A percentile compares a stretch with the other conserved stretches of the same genome.
Evolutionary conservation across 1,140 invertebrate genomes (phyloP).

Genomic region (Antheraea pernyi): DNA sequence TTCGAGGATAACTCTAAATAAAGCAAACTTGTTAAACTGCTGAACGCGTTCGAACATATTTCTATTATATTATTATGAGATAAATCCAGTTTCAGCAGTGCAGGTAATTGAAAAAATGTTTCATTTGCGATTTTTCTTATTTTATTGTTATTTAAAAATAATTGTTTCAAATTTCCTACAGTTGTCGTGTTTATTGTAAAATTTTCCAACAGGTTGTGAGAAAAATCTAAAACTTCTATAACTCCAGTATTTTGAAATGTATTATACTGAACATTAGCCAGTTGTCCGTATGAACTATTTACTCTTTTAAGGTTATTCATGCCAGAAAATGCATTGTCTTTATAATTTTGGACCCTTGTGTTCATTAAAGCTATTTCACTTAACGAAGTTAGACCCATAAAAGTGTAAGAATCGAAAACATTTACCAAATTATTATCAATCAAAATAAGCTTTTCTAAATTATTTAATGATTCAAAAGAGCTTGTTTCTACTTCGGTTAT

Average conservation of each 20-base stretch:
- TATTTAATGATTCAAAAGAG: conserved; percentile 2
- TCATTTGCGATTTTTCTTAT: conserved; percentile 1
- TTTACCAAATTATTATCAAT: neutral
- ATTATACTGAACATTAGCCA: neutral
- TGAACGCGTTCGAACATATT: neutral
- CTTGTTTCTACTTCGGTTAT: neutral
- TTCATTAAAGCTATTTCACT: conserved; percentile 1
- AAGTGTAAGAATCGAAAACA: neutral
- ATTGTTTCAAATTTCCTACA: neutral
- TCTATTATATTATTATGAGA: neutral
- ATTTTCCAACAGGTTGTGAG: neutral
- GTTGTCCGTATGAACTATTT: neutral
- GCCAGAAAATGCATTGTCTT: neutral
- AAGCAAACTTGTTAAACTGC: neutral
- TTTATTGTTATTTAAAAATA: conserved; percentile 6
- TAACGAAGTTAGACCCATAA: neutral
- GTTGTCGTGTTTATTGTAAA: conserved; percentile 1
- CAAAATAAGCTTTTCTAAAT: conserved; percentile 8
- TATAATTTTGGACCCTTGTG: neutral
- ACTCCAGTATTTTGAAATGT: neutral
- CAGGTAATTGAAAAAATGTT: neutral
- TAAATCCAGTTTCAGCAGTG: neutral
- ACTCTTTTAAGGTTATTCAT: conserved; percentile 1
- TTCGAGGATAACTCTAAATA: conserved; percentile 2
- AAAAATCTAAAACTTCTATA: conserved; percentile 1